phyloP scores from a whole-genome alignment of 2,888 invertebrate species.

The Agriotes lineatus region DNA sequence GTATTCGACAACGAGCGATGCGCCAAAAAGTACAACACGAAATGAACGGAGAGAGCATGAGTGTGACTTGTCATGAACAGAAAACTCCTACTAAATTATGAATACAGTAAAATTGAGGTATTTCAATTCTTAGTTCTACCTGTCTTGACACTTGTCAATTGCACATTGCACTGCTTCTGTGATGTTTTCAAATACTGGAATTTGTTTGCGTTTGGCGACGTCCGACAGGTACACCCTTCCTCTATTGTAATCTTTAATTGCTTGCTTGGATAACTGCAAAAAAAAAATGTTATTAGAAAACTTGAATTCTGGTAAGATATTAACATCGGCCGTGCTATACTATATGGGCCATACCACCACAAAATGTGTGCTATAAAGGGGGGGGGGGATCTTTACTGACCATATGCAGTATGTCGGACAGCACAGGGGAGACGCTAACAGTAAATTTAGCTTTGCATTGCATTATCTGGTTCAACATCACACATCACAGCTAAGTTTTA shows the following conservation, averaged over 20 bases:
- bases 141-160: constrained; percentile 67
- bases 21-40: not conserved
- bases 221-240: constrained; percentile 93
- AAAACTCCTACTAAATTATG: constrained; percentile 34
- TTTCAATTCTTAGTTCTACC: constrained; percentile 43
- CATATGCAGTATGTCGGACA: no score
- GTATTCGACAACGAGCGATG: no score
- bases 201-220: constrained; percentile 88
- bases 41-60: constrained; percentile 34
- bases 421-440: no score
- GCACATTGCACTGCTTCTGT: constrained; percentile 86
- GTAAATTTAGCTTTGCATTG: no score
- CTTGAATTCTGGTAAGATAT: no score
- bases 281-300: not conserved
- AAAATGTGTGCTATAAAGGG: no score
- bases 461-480: no score
- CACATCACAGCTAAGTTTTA: no score
- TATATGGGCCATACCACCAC: no score
- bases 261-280: constrained; percentile 83
- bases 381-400: no score
- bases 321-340: no score
- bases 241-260: constrained; percentile 95
- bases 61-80: constrained; percentile 30
- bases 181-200: constrained; percentile 89
- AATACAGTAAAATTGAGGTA: constrained; percentile 42